Base-by-base conservation (phyloP, 2,797 vertebrate species). In the Cyprinella venusta region DNA sequence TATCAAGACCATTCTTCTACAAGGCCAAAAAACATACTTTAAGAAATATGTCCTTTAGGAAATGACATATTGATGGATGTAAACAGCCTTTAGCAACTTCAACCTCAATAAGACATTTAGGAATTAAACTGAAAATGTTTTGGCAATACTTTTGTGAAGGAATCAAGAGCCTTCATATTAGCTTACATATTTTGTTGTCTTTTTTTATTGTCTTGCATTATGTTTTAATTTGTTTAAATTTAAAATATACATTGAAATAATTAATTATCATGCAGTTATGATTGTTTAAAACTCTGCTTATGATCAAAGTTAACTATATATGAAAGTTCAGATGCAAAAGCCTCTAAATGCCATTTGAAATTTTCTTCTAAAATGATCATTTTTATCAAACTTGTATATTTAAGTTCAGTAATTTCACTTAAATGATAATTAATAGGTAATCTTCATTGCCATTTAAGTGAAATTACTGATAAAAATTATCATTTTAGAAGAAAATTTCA, bases 1-100 rank as follows among this genome's bases (percentile, higher is more conserved):
- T 80, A 88, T 88, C 6, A 87, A 89, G 50, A 24, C 19, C 50
- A 42, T 30, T 63, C 54, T 74, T 76, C 70, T 79, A 61, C 52
- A 63, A n/a, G 30, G 42, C 24, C 56, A 50, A 67, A 40, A 54
- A 82, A 64, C 42, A 84, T n/a, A 24, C 86, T 78, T 83, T 18
- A 24, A 54, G 81, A 68, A 8, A 63, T 16, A 77, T 79, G 54
- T 64, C 19, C 61, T 65, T n/a, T n/a, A 50, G 45, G 30, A 59
- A 71, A 77, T 61, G 7, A 71, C 36, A 19, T n/a, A 52, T 8
- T 26, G 8, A 70, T 50, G 5, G 18, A 3, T 74, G 3, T 10
- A 36, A 45, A 56, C 40, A 48, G 8, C 7, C n/a, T 40, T 56
- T 36, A 50, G 26, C 50, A 45, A 13, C 21, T 33, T 10, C 3